Percentiles rank a stretch among this genome's conserved stretches.
phyloP scores from a whole-genome alignment of 2,888 invertebrate species.

The Lepidocyrtinus sp. region DNA sequence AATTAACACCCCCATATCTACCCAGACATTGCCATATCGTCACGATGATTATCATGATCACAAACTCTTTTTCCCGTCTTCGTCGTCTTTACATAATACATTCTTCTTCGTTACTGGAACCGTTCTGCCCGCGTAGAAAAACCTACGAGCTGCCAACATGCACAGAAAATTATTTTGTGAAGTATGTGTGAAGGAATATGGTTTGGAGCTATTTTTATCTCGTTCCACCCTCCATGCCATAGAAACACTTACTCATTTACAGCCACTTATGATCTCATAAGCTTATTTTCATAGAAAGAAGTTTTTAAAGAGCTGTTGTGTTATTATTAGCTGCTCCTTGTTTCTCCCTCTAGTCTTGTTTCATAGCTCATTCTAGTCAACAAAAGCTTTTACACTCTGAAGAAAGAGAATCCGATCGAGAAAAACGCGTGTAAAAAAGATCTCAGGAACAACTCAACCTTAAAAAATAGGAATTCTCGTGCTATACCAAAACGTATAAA shows the following conservation, averaged over 20 bases:
- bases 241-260: conserved; percentile 19
- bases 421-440: background rate
- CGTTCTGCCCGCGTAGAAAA: conserved; percentile 13
- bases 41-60: conserved; percentile 27
- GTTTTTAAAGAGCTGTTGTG: conserved; percentile 13
- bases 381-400: background rate
- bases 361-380: background rate
- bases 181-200: conserved; percentile 40
- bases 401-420: background rate
- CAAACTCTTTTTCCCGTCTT: background rate
- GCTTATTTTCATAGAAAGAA: conserved; percentile 9
- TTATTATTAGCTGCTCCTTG: conserved; percentile 6
- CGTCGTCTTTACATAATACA: conserved; percentile 20
- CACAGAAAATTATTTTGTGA: background rate
- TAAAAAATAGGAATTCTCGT: background rate
- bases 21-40: background rate
- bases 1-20: conserved; percentile 59
- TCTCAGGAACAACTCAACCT: background rate
- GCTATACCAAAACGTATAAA: background rate
- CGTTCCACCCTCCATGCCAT: conserved; percentile 41
- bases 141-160: background rate
- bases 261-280: conserved; percentile 16
- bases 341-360: background rate
- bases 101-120: conserved; percentile 33
- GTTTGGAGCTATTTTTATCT: conserved; percentile 57